Evolutionary conservation across 2,888 invertebrate species (phyloP).

Genomic region (Polylopha cassiicola): DNA sequence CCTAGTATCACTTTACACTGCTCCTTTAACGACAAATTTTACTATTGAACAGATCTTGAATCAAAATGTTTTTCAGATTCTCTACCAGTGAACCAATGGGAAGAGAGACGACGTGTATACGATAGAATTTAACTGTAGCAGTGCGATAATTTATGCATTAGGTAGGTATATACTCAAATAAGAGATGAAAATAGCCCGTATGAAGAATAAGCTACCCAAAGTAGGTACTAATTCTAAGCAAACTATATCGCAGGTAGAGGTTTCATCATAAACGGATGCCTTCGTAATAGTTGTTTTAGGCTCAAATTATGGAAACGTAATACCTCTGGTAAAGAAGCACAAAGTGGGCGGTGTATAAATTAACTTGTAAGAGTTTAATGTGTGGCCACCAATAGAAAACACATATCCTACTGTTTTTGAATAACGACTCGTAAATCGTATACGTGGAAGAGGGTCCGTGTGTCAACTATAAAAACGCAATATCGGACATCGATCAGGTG

Average conservation of each 20-base stretch:
- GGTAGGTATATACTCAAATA: too few relatives aligned
- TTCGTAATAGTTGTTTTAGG: conserved; percentile 37
- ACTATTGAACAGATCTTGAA: too few relatives aligned
- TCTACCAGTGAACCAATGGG: too few relatives aligned
- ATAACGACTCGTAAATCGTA: conserved; percentile 46
- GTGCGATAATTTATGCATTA: too few relatives aligned
- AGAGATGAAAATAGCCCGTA: too few relatives aligned
- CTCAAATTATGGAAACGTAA: conserved; percentile 46
- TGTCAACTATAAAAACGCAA: conserved; percentile 63
- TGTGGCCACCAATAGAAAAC: conserved; percentile 43
- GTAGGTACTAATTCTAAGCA: too few relatives aligned
- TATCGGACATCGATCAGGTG: conserved; percentile 71
- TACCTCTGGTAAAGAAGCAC: conserved; percentile 43
- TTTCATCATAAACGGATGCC: conserved; percentile 33
- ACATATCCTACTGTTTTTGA: conserved; percentile 52
- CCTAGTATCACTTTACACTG: conserved; percentile 28
- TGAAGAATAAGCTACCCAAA: too few relatives aligned
- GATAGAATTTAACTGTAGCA: too few relatives aligned
- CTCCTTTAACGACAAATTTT: conserved; percentile 32
- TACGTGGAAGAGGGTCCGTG: conserved; percentile 36
- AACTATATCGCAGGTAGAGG: too few relatives aligned
- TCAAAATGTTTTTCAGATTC: too few relatives aligned
- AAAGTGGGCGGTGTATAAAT: conserved; percentile 58
- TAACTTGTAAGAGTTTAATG: conserved; percentile 59
- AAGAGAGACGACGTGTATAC: too few relatives aligned